Conservation (phyloP, 2,888 invertebrate species). For the Zonitis immaculata region DNA sequence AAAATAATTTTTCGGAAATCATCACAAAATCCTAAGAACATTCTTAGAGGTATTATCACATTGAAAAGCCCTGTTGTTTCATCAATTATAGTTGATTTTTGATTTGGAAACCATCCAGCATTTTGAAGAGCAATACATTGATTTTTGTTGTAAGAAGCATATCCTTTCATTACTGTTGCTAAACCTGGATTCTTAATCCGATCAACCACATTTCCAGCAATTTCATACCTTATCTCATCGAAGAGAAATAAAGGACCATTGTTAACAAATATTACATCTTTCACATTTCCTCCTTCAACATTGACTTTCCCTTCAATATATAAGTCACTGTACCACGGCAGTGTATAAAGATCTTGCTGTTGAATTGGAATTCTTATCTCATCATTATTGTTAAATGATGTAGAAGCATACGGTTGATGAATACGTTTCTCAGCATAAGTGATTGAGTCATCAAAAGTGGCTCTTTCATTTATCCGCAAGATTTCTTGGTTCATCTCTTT, state of each 20-base stretch:
- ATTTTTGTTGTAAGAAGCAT: not conserved
- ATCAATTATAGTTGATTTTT: slow-evolving; percentile 3
- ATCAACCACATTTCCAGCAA: slow-evolving; percentile 1
- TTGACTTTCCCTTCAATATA: slow-evolving; percentile 22
- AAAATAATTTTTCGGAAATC: slow-evolving; percentile 16
- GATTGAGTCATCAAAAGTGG: slow-evolving; percentile 26
- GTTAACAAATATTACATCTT: not conserved
- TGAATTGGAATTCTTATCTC: slow-evolving; percentile 36
- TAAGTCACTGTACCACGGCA: slow-evolving; percentile 31
- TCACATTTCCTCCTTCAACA: not conserved
- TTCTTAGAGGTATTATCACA: slow-evolving; percentile 14
- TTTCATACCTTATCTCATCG: slow-evolving; percentile 5
- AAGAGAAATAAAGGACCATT: not conserved
- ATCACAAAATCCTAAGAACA: no score
- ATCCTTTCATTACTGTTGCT: not conserved
- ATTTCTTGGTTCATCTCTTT: slow-evolving; percentile 17
- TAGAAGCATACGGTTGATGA: slow-evolving; percentile 31
- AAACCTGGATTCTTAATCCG: not conserved
- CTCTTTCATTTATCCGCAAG: slow-evolving; percentile 19
- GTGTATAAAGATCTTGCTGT: slow-evolving; percentile 31
- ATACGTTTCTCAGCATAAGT: slow-evolving; percentile 28
- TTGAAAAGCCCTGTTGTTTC: slow-evolving; percentile 7
- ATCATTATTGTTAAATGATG: slow-evolving; percentile 33
- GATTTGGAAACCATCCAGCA: slow-evolving; percentile 12
- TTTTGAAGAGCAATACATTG: slow-evolving; percentile 6